These are phyloP conservation scores for Danaus melanippus DNA, from an alignment of 1,140 invertebrate species.

Conservation along the genomic window DNA sequence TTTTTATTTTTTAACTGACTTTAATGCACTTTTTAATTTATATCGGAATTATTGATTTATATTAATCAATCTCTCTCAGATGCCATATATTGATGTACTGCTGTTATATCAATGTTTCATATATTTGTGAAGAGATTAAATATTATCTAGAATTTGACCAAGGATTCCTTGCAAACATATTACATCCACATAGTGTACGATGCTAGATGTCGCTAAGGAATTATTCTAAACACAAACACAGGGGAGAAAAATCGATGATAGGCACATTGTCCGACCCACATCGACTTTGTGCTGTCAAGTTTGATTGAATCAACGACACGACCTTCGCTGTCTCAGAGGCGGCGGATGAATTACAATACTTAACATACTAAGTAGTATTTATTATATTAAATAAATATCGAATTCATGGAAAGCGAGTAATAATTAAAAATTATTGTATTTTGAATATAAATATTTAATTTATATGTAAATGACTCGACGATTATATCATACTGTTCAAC, in stretches of 20 bases:
- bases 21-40: slow-evolving; percentile 8
- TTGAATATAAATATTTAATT: too few relatives aligned
- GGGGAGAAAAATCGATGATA: slow-evolving; percentile 62
- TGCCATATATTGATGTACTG: slow-evolving; percentile 2
- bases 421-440: slow-evolving; percentile 1
- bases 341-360: slow-evolving; percentile 1
- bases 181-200: too few relatives aligned
- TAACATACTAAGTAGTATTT: background rate
- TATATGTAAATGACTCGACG: too few relatives aligned
- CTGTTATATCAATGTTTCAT: too few relatives aligned
- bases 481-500: too few relatives aligned
- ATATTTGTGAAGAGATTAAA: too few relatives aligned
- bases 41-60: slow-evolving; percentile 1
- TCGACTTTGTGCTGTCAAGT: slow-evolving; percentile 65
- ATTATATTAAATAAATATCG: too few relatives aligned
- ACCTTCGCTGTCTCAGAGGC: slow-evolving; percentile 1
- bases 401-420: slow-evolving; percentile 2
- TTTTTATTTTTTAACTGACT: background rate
- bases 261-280: slow-evolving; percentile 60
- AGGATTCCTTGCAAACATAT: too few relatives aligned
- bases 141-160: too few relatives aligned
- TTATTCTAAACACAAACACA: slow-evolving; percentile 43
- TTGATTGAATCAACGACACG: slow-evolving; percentile 59
- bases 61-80: slow-evolving; percentile 16
- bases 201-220: slow-evolving; percentile 5